Conservation (phyloP, 2,888 invertebrate species). For the Acanthoscelides obtectus region DNA sequence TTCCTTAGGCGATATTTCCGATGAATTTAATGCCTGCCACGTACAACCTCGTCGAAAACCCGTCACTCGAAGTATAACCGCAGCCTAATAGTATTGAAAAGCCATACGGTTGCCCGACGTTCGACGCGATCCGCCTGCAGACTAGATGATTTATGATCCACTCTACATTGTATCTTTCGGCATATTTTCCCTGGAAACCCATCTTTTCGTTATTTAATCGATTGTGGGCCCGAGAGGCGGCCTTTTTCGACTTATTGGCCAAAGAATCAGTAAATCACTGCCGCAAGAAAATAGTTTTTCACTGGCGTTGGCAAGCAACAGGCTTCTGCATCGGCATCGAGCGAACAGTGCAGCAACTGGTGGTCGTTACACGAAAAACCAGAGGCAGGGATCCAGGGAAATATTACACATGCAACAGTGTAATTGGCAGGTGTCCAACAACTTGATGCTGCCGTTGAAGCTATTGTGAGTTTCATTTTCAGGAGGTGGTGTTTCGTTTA, state of each 20-base stretch:
- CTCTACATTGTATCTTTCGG: neutral
- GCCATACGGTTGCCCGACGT: neutral
- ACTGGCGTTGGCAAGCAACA: neutral
- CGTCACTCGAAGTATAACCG: no score
- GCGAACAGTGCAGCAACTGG: conserved; percentile 2
- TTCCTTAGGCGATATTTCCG: no score
- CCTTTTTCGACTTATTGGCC: neutral
- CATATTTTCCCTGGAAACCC: neutral
- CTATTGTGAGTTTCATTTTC: neutral
- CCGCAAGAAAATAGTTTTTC: neutral
- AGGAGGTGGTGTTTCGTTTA: neutral
- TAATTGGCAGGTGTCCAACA: conserved; percentile 45
- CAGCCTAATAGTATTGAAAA: neutral
- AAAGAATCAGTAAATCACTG: neutral
- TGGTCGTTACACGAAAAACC: neutral
- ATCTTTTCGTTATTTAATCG: neutral
- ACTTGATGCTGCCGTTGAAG: conserved; percentile 1
- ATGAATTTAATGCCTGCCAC: no score
- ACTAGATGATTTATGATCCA: neutral
- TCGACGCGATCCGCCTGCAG: neutral
- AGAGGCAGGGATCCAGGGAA: neutral
- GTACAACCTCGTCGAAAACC: no score
- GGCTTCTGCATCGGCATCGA: neutral
- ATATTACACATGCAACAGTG: conserved; percentile 33
- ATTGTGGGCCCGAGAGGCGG: neutral